Conservation (phyloP, 2,888 invertebrate genomes). For the Eurytoma adleriae region DNA sequence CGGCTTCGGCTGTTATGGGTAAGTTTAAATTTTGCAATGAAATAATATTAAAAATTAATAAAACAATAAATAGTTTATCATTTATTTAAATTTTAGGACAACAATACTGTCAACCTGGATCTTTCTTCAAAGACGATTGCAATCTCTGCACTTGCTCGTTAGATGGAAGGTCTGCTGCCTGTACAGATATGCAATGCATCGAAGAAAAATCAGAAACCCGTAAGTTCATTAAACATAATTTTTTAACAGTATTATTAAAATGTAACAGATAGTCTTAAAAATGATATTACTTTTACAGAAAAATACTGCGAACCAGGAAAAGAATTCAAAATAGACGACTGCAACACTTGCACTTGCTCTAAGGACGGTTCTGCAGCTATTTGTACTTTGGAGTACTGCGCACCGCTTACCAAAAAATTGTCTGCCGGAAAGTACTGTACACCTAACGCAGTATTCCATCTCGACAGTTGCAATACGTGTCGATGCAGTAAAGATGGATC, state of each 20-base stretch:
- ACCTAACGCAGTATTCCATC: background rate
- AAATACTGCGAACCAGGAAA: slow-evolving; percentile 29
- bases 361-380: background rate
- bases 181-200: slow-evolving; percentile 73
- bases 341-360: background rate
- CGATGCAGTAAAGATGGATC: slow-evolving; percentile 77
- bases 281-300: background rate
- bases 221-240: background rate
- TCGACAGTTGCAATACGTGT: slow-evolving; percentile 75
- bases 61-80: no score
- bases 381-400: background rate
- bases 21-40: no score
- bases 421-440: background rate
- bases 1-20: no score
- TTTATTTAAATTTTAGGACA: slow-evolving; percentile 25
- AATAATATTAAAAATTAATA: no score
- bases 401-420: background rate
- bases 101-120: slow-evolving; percentile 70
- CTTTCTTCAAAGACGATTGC: slow-evolving; percentile 77
- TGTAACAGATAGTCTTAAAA: background rate
- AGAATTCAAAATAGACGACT: slow-evolving; percentile 20
- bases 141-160: slow-evolving; percentile 78
- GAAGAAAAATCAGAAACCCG: background rate
- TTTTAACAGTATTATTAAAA: background rate
- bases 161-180: slow-evolving; percentile 77